phyloP scores from a whole-genome alignment of 2,888 invertebrate genomes.

The Bhutanitis thaidina region DNA sequence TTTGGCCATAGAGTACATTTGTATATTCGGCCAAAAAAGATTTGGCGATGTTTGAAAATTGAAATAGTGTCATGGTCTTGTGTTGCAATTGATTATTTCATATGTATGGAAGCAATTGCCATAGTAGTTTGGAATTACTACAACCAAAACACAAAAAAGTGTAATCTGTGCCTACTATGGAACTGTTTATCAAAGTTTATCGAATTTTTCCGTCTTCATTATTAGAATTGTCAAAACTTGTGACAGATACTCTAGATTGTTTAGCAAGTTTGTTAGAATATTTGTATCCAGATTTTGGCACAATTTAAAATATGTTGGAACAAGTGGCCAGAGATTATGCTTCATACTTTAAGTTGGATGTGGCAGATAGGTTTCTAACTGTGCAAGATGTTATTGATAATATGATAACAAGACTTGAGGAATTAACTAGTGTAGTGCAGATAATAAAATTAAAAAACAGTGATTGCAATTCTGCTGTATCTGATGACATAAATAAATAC shows the following conservation, averaged over 20 bases:
- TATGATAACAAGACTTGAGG: slow-evolving; percentile 83
- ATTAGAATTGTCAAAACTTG: slow-evolving; percentile 55
- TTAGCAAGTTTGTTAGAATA: slow-evolving; percentile 58
- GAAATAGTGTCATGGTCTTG: slow-evolving; percentile 17
- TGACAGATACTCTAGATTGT: slow-evolving; percentile 57
- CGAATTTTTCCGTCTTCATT: slow-evolving; percentile 50
- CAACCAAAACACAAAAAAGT: neutral
- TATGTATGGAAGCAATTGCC: slow-evolving; percentile 5
- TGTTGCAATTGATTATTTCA: slow-evolving; percentile 4
- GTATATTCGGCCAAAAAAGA: too few relatives aligned
- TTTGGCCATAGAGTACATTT: too few relatives aligned
- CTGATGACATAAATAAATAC: slow-evolving; percentile 76
- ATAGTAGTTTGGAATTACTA: neutral
- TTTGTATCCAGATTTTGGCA: slow-evolving; percentile 67
- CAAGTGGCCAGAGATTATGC: slow-evolving; percentile 76
- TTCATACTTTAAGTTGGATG: slow-evolving; percentile 75
- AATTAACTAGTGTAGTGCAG: slow-evolving; percentile 81
- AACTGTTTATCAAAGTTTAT: slow-evolving; percentile 53
- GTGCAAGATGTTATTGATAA: slow-evolving; percentile 83
- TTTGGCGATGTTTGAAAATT: slow-evolving; percentile 11
- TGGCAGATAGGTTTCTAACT: slow-evolving; percentile 76
- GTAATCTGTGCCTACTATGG: slow-evolving; percentile 41
- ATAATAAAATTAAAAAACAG: slow-evolving; percentile 74
- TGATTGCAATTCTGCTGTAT: slow-evolving; percentile 63
- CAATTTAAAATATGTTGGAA: slow-evolving; percentile 61